Conservation (phyloP, 2,888 invertebrate species). For the Catocala fraxini region DNA sequence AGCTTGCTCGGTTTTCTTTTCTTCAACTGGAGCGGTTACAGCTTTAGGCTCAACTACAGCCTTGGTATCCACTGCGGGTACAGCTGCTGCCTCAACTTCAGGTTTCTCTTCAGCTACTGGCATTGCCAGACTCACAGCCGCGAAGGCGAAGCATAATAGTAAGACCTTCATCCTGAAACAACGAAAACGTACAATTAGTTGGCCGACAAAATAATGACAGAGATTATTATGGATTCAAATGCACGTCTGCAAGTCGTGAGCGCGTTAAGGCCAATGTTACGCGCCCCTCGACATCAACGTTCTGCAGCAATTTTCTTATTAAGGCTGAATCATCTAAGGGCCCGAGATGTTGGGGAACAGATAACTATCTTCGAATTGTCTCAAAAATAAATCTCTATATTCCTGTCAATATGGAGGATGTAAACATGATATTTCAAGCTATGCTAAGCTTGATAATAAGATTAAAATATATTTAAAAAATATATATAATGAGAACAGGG, state of each 20-base stretch:
- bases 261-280: slow-evolving; percentile 86
- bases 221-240: slow-evolving; percentile 62
- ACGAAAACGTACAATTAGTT: slow-evolving; percentile 70
- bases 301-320: slow-evolving; percentile 84
- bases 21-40: slow-evolving; percentile 50
- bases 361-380: slow-evolving; percentile 68
- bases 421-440: slow-evolving; percentile 51
- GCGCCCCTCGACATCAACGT: slow-evolving; percentile 67
- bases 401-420: slow-evolving; percentile 77
- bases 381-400: slow-evolving; percentile 62
- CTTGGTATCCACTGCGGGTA: slow-evolving; percentile 52
- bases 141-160: slow-evolving; percentile 87
- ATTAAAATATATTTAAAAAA: too few species aligned
- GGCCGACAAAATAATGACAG: slow-evolving; percentile 61
- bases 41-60: slow-evolving; percentile 50
- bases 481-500: too few species aligned
- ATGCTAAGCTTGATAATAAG: too few species aligned
- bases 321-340: slow-evolving; percentile 81
- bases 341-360: slow-evolving; percentile 68
- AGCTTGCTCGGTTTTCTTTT: slow-evolving; percentile 59
- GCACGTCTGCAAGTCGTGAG: slow-evolving; percentile 79
- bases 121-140: slow-evolving; percentile 87
- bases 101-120: slow-evolving; percentile 87
- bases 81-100: slow-evolving; percentile 41
- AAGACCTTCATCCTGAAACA: slow-evolving; percentile 90